A percentile compares a stretch with the other conserved stretches of the same genome.
phyloP scores from a whole-genome alignment of 2,797 vertebrate genomes.

The Chiloscyllium punctatum region DNA sequence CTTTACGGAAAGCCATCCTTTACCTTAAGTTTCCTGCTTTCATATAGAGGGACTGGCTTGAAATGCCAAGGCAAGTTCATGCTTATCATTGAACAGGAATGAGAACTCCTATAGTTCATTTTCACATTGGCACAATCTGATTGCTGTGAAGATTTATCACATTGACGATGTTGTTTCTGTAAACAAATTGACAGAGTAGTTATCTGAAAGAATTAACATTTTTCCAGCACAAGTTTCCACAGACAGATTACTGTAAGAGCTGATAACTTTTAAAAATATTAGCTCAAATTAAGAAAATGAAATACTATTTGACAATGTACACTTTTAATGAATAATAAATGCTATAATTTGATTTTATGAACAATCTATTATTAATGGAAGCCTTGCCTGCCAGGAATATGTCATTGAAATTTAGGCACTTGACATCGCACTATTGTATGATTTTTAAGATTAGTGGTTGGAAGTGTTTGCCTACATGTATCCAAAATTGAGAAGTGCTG shows the following conservation, averaged over 20 bases:
- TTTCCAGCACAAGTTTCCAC: background rate
- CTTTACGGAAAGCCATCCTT: background rate
- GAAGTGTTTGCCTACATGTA: background rate
- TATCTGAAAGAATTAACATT: too few species aligned
- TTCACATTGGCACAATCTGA: too few species aligned
- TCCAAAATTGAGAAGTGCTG: background rate
- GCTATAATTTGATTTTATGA: background rate
- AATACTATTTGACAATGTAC: too few species aligned
- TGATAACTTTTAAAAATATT: background rate
- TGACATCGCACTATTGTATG: background rate
- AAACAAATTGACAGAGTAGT: background rate
- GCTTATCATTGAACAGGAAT: slow-evolving; percentile 9
- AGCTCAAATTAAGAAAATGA: background rate
- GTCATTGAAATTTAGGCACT: background rate
- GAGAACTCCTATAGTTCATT: background rate
- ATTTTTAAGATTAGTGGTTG: background rate
- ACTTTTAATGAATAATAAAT: background rate
- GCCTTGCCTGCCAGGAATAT: background rate
- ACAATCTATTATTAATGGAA: background rate
- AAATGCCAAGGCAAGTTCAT: slow-evolving; percentile 7
- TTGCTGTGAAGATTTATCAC: background rate
- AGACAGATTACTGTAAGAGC: background rate
- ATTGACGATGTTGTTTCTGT: background rate
- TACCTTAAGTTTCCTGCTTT: slow-evolving; percentile 2
- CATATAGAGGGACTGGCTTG: background rate